These are phyloP conservation scores for Amblyraja radiata DNA, from an alignment of 2,797 vertebrate genomes.

Conservation along the genomic window DNA sequence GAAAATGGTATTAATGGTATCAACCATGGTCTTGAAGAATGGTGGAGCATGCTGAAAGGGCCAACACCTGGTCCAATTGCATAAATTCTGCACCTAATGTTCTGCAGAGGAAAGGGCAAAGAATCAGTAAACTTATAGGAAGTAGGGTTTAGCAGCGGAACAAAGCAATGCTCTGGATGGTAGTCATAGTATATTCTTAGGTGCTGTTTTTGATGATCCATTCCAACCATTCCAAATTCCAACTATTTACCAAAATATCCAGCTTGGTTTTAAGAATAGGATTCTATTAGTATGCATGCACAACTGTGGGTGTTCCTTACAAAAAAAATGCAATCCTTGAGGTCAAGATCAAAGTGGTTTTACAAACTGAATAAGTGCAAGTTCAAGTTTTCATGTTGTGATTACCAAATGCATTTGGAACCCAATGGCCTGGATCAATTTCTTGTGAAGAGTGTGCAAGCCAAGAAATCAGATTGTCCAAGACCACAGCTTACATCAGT, in stretches of 20 bases:
- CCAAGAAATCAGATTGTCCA: neutral
- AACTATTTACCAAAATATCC: neutral
- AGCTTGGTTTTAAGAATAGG: neutral
- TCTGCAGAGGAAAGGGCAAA: neutral
- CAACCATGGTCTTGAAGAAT: no score
- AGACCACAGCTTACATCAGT: neutral
- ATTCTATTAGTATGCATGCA: neutral
- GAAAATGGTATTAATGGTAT: no score
- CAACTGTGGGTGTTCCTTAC: neutral
- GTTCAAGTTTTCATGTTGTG: neutral
- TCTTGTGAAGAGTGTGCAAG: neutral
- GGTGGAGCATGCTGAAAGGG: no score
- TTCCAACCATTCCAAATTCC: neutral
- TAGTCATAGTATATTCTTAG: neutral
- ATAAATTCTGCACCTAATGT: neutral
- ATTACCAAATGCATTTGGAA: neutral
- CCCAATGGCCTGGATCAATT: neutral
- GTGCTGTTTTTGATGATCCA: neutral
- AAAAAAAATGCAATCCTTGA: neutral
- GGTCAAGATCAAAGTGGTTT: neutral
- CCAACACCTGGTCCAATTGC: no score
- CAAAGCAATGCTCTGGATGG: no score
- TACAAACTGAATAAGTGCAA: neutral
- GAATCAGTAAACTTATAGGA: neutral
- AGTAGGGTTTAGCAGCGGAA: neutral